A percentile compares a stretch with the other conserved stretches of the same genome.
Evolutionary conservation across 1,140 invertebrate species (phyloP).

Genomic region (Drosophila neocordata): DNA sequence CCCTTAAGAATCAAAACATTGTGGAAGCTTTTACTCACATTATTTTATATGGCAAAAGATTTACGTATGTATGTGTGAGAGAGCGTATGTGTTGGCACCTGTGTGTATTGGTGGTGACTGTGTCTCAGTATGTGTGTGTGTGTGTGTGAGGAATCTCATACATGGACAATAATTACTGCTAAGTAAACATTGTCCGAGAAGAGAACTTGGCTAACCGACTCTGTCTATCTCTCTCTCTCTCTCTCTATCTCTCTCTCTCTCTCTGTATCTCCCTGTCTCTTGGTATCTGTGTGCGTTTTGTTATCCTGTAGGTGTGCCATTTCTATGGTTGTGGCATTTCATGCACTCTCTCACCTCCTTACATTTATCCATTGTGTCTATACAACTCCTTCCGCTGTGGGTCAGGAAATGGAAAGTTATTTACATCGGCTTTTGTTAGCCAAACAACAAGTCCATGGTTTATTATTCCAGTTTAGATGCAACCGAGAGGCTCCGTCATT

Average conservation of each 20-base stretch:
- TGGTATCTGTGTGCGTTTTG: too few relatives aligned
- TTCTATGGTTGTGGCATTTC: background rate
- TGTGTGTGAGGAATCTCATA: constrained; percentile 1
- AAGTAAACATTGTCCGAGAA: background rate
- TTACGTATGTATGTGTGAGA: background rate
- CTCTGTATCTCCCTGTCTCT: too few relatives aligned
- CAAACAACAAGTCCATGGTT: constrained; percentile 22
- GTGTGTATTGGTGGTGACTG: background rate
- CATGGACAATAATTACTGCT: constrained; percentile 5
- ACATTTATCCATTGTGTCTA: constrained; percentile 12
- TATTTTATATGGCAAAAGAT: background rate
- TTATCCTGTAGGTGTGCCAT: background rate
- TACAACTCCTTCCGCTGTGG: constrained; percentile 5
- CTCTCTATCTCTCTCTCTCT: background rate
- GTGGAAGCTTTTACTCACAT: background rate
- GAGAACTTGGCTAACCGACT: constrained; percentile 6
- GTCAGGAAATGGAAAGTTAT: constrained; percentile 32
- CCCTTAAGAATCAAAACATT: constrained; percentile 3
- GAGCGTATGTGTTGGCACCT: background rate
- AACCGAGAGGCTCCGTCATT: background rate
- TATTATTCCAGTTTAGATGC: constrained; percentile 13
- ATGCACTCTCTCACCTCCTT: background rate
- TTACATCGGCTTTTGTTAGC: constrained; percentile 35
- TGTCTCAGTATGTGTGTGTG: background rate
- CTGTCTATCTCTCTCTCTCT: background rate